Evolutionary conservation across 30 jellyfish, hydroid and myxozoan species (phyloP).

Genomic region (Calvadosia cruxmelitensis): DNA sequence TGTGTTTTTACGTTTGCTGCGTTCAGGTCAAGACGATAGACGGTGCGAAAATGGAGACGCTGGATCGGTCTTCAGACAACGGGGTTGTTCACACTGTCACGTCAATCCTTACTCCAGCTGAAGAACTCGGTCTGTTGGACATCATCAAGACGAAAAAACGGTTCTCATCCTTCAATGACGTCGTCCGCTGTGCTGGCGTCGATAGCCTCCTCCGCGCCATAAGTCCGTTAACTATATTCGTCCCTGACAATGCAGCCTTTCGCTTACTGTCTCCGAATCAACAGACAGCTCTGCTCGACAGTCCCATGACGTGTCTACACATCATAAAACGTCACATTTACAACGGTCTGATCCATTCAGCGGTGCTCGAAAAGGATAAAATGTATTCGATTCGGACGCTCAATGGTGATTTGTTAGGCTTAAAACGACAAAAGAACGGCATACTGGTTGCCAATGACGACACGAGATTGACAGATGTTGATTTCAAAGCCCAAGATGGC

Average conservation of each 20-base stretch:
- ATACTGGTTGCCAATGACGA: slow-evolving; percentile 15
- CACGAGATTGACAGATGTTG: slow-evolving; percentile 2
- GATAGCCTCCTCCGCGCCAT: slow-evolving; percentile 13
- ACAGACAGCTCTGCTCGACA: slow-evolving; percentile 10
- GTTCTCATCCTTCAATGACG: slow-evolving; percentile 11
- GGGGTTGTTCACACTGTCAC: slow-evolving; percentile 33
- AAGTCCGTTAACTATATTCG: slow-evolving; percentile 38
- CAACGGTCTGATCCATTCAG: slow-evolving; percentile 24
- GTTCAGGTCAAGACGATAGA: slow-evolving; percentile 32
- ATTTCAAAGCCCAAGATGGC: slow-evolving; percentile 29
- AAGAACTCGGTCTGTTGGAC: slow-evolving; percentile 13
- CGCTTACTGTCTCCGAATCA: slow-evolving; percentile 10
- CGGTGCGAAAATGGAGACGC: slow-evolving; percentile 19
- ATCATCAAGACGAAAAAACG: slow-evolving; percentile 17
- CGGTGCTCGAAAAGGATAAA: not conserved
- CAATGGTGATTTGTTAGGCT: slow-evolving; percentile 13
- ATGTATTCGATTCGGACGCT: slow-evolving; percentile 33
- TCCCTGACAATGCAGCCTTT: slow-evolving; percentile 47
- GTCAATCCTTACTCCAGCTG: slow-evolving; percentile 10
- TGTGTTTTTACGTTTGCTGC: not conserved
- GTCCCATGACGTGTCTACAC: slow-evolving; percentile 7
- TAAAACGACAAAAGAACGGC: slow-evolving; percentile 5
- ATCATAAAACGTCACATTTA: slow-evolving; percentile 24
- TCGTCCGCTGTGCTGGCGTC: slow-evolving; percentile 9
- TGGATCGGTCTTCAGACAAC: slow-evolving; percentile 27